These are phyloP conservation scores for Aphis gossypii DNA, from an alignment of 1,140 invertebrate genomes.

Conservation along the genomic window DNA sequence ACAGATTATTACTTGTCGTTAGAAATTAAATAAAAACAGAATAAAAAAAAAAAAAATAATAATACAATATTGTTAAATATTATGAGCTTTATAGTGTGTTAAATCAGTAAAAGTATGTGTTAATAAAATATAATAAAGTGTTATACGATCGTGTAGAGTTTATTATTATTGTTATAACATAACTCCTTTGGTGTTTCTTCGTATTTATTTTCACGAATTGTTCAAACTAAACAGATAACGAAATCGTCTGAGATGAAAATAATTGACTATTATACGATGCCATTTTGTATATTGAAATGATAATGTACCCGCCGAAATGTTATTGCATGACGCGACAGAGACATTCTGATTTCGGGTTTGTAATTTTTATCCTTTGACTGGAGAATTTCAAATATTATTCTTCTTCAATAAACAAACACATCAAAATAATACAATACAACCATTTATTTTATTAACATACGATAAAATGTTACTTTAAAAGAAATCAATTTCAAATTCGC, in stretches of 20 bases:
- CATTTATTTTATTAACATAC: not conserved
- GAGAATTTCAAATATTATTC: not conserved
- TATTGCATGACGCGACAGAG: not conserved
- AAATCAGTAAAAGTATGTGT: not conserved
- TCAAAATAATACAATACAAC: not conserved
- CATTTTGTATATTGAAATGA: not conserved
- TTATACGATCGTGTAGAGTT: not conserved
- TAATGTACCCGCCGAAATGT: not conserved
- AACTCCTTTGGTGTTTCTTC: not conserved
- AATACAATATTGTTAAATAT: not conserved
- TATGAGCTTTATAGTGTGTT: not conserved
- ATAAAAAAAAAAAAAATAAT: not conserved
- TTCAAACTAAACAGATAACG: not conserved
- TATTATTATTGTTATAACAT: not conserved
- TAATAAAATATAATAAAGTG: not conserved
- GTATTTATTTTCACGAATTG: not conserved
- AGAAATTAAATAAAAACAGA: not conserved
- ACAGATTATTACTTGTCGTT: not conserved
- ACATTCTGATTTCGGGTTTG: not conserved
- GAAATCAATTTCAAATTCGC: not conserved
- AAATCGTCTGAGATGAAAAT: not conserved
- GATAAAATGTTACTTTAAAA: not conserved
- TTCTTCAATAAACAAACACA: not conserved
- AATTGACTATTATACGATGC: not conserved
- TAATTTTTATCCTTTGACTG: not conserved